Percentiles rank a stretch among this genome's conserved stretches.
These are phyloP conservation scores for Sorex fumeus DNA, from an alignment of 2,113 vertebrate genomes.

Conservation along the genomic window DNA sequence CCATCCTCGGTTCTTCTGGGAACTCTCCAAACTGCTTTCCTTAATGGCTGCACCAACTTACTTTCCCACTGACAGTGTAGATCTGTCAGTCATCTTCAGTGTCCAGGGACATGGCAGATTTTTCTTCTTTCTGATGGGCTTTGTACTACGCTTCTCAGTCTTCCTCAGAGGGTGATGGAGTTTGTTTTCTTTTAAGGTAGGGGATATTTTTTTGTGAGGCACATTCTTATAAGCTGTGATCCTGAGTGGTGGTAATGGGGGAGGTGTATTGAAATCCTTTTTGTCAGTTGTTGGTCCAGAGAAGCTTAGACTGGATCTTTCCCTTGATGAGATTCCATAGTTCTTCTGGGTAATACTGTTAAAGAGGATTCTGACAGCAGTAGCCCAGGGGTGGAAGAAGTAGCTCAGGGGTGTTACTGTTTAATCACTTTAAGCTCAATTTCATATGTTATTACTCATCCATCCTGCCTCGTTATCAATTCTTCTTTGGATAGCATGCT, in stretches of 20 bases:
- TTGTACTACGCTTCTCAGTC: neutral
- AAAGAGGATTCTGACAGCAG: neutral
- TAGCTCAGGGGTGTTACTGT: slow-evolving; percentile 46
- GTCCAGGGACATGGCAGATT: neutral
- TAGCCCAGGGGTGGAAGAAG: neutral
- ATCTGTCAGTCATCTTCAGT: neutral
- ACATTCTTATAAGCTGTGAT: slow-evolving; percentile 1
- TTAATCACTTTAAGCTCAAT: slow-evolving; percentile 50
- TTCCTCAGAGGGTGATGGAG: neutral
- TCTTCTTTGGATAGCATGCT: slow-evolving; percentile 19
- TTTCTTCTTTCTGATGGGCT: neutral
- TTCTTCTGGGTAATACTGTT: neutral
- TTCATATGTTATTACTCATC: neutral
- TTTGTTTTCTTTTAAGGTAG: slow-evolving; percentile 28
- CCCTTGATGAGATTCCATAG: slow-evolving; percentile 24
- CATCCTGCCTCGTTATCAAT: neutral
- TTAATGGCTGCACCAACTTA: neutral
- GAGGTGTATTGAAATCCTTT: neutral
- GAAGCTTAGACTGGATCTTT: neutral
- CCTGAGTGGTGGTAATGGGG: neutral
- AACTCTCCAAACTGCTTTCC: neutral
- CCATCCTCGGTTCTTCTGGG: no score
- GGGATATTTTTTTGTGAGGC: neutral
- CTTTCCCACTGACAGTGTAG: neutral
- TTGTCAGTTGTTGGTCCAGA: slow-evolving; percentile 37